Conservation (phyloP, 2,113 vertebrate genomes). For the Nesogale talazaci region DNA sequence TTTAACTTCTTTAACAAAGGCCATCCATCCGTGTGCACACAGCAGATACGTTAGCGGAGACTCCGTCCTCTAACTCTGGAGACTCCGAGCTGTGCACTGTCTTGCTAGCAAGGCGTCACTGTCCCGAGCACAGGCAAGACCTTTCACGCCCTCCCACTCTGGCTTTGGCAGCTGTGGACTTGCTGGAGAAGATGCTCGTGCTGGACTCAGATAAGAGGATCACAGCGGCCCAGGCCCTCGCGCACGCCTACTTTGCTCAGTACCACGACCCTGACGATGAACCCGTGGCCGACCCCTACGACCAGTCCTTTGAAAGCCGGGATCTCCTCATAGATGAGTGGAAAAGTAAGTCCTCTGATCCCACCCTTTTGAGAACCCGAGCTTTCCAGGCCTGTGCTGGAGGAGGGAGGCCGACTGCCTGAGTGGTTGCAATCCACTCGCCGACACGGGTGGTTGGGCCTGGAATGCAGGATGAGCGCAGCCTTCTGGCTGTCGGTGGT, state of each 20-base stretch:
- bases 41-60: background rate
- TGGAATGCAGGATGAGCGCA: background rate
- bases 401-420: background rate
- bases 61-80: background rate
- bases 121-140: background rate
- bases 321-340: slow-evolving; percentile 98
- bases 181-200: slow-evolving; percentile 98
- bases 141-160: background rate
- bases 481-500: background rate
- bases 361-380: background rate
- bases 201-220: slow-evolving; percentile 98
- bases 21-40: background rate
- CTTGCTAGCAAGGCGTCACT: background rate
- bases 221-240: slow-evolving; percentile 95
- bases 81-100: background rate
- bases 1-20: background rate
- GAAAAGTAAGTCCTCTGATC: slow-evolving; percentile 91
- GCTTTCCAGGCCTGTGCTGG: background rate
- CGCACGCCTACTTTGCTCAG: slow-evolving; percentile 95
- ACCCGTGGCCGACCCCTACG: slow-evolving; percentile 96
- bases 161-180: slow-evolving; percentile 91
- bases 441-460: background rate
- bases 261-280: slow-evolving; percentile 98
- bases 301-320: slow-evolving; percentile 98
- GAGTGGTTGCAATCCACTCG: background rate